Base-by-base conservation (phyloP, 1,140 invertebrate genomes). In the Pseudomyrmex cubaensis region DNA sequence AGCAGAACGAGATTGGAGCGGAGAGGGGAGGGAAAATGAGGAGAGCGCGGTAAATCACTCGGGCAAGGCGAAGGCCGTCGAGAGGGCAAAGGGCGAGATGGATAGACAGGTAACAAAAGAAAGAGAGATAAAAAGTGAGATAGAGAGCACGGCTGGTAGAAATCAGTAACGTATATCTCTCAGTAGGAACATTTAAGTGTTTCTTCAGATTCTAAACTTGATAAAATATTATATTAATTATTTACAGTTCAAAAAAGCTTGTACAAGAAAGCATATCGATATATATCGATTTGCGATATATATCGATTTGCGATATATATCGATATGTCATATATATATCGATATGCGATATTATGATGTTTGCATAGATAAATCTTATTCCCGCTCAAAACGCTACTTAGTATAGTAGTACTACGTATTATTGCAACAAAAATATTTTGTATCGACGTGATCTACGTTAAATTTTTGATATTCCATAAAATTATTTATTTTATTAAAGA, bases 1-100 rank as follows among this genome's bases (percentile, higher is more conserved):
- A 35, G 86, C 69, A 80, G 63, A 70, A 78, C 59, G 85, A 85
- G 87, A 87, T 89, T 88, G 87, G 77, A 90, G 73, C 48, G 12
- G 48, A 12, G 63, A 61, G 56, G 54, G 56, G 64, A 67, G 76
- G 44, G 15, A 75, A 61, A 56, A 78, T 73, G 85, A 77, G 48
- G 76, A 85, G 82, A 48, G 74, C 56, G 86, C 61, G 76, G 86
- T 85, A 85, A 88, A 85, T 88, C 86, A 82, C 64, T 67, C 82
- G 48, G 63, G 67, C 69, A 73, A 70, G 44, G 64, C 17, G 22
- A 57, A 62, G 13, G 46, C 25, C 44, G 66, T 72, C 62, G 75
- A 72, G 82, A 52, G 82, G 20, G 67, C 50, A 50, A 54, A 46
- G 57, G 57, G n/a, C 12, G 17, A 62, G 48, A 44, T 22, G 12